phyloP scores from a whole-genome alignment of 2,888 invertebrate genomes.

The Globia sparganii region DNA sequence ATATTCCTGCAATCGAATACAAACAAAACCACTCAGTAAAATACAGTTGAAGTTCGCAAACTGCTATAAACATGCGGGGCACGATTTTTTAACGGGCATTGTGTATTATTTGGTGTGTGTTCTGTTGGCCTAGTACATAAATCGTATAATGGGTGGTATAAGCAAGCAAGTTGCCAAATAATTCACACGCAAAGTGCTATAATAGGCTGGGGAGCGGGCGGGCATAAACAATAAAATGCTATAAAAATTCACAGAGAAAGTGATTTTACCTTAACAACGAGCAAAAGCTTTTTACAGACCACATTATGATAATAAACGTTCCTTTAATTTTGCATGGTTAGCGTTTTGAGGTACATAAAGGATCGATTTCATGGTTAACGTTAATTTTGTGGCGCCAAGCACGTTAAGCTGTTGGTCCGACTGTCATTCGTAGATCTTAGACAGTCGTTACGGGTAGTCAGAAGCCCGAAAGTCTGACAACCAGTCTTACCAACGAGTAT shows the following conservation, averaged over 20 bases:
- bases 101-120: slow-evolving; percentile 67
- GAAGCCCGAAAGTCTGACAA: too few relatives aligned
- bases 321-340: slow-evolving; percentile 62
- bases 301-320: slow-evolving; percentile 62
- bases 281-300: slow-evolving; percentile 61
- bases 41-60: slow-evolving; percentile 44
- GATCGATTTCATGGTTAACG: slow-evolving; percentile 35
- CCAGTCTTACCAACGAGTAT: too few relatives aligned
- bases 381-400: slow-evolving; percentile 18
- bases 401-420: too few relatives aligned
- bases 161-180: slow-evolving; percentile 83
- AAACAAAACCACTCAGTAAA: slow-evolving; percentile 43
- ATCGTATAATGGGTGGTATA: slow-evolving; percentile 82
- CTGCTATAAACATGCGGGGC: slow-evolving; percentile 57
- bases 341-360: slow-evolving; percentile 37
- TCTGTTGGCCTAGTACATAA: slow-evolving; percentile 76
- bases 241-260: slow-evolving; percentile 81
- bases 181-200: slow-evolving; percentile 84
- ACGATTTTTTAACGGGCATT: slow-evolving; percentile 65
- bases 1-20: slow-evolving; percentile 33
- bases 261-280: slow-evolving; percentile 71
- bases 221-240: slow-evolving; percentile 85
- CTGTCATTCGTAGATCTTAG: too few relatives aligned
- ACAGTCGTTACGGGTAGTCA: too few relatives aligned
- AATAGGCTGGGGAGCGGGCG: slow-evolving; percentile 77